Conservation (phyloP, 1,140 invertebrate species). For the Cotesia glomerata region DNA sequence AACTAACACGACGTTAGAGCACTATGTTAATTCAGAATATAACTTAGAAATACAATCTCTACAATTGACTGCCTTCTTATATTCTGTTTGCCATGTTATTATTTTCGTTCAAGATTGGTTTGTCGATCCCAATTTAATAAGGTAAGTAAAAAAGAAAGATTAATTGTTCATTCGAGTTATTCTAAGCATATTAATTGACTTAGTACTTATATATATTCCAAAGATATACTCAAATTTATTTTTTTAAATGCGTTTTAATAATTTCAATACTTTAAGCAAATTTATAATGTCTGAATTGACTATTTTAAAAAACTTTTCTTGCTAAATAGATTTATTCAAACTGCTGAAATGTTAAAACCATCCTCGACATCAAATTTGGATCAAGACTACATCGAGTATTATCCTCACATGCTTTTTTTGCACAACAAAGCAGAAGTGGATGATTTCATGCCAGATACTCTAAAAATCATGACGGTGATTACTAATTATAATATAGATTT, state of each 20-base stretch:
- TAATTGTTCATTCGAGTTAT: no score
- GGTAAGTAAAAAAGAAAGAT: conserved; percentile 53
- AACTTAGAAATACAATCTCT: conserved; percentile 76
- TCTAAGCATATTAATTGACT: not conserved
- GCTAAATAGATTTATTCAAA: conserved; percentile 73
- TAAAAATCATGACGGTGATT: conserved; percentile 71
- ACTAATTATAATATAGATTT: no score
- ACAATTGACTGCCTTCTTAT: conserved; percentile 81
- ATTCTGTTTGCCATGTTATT: conserved; percentile 88
- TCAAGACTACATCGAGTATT: conserved; percentile 73
- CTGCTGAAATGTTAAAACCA: conserved; percentile 87
- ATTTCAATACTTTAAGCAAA: no score
- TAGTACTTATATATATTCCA: no score
- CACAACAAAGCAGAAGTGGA: conserved; percentile 77
- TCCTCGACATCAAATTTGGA: conserved; percentile 71
- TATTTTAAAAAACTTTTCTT: not conserved
- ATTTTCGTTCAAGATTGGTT: conserved; percentile 88
- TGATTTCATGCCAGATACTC: conserved; percentile 72
- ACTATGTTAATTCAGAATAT: conserved; percentile 69
- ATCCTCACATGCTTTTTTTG: conserved; percentile 78
- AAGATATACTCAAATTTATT: no score
- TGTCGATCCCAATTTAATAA: conserved; percentile 75
- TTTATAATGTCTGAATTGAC: not conserved
- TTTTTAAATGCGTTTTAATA: no score
- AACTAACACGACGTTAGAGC: conserved; percentile 56